Evolutionary conservation across 2,797 vertebrate genomes (phyloP).

Genomic region (Nyctibius grandis): DNA sequence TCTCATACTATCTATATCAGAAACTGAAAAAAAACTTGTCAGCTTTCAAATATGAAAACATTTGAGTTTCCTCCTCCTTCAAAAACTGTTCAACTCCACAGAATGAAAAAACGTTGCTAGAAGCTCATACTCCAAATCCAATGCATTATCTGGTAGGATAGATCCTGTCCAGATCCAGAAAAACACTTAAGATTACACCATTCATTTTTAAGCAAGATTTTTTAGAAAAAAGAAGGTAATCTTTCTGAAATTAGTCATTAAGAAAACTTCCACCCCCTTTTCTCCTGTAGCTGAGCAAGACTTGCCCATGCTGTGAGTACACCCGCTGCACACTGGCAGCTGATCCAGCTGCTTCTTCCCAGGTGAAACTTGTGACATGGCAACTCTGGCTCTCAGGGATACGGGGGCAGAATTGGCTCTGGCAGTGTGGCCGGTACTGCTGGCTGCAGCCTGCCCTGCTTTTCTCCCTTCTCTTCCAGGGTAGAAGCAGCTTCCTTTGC

Average conservation of each 20-base stretch:
- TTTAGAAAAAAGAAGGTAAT: not conserved
- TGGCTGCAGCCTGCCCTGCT: not conserved
- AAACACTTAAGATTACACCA: not conserved
- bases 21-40: not conserved
- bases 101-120: not conserved
- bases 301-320: not conserved
- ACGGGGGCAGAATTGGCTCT: not conserved
- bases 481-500: too few relatives aligned
- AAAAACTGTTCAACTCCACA: not conserved
- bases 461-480: not conserved
- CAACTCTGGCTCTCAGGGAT: not conserved
- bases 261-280: not conserved
- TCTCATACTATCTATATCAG: not conserved
- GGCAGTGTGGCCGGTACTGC: accelerated
- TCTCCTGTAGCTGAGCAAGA: not conserved
- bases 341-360: not conserved
- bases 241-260: not conserved
- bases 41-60: not conserved
- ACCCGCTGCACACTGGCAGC: accelerated
- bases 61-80: not conserved
- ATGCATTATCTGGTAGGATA: not conserved
- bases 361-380: too few relatives aligned
- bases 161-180: not conserved
- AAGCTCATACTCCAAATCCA: not conserved
- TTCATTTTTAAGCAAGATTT: not conserved